A percentile compares a stretch with the other conserved stretches of the same genome.
phyloP scores from a whole-genome alignment of 2,888 invertebrate species.

The Eilema griseolum region DNA sequence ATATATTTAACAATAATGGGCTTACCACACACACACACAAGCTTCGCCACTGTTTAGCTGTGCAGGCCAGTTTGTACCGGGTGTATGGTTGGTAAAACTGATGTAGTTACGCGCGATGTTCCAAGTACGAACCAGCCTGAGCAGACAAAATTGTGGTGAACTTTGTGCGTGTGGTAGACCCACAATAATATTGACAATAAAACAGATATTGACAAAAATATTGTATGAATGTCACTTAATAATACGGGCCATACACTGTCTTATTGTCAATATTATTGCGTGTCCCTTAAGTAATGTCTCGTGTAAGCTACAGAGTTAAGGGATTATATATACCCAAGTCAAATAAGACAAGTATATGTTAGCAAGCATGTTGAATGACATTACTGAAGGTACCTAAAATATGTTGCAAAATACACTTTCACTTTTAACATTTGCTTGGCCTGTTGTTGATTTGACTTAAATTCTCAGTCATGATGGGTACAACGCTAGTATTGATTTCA shows the following conservation, averaged over 20 bases:
- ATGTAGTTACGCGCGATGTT: too few relatives aligned
- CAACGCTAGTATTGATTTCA: neutral
- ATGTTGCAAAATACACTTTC: neutral
- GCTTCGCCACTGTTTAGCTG: too few relatives aligned
- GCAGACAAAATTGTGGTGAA: too few relatives aligned
- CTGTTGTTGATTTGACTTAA: conserved; percentile 1
- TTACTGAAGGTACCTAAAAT: neutral
- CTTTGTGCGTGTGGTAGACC: too few relatives aligned
- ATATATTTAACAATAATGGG: conserved; percentile 21
- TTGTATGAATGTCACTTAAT: too few relatives aligned
- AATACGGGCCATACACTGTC: too few relatives aligned
- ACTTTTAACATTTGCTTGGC: neutral
- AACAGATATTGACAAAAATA: too few relatives aligned
- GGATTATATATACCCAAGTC: conserved; percentile 16
- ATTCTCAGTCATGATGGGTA: neutral
- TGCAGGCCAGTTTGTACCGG: too few relatives aligned
- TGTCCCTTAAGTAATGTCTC: conserved; percentile 16
- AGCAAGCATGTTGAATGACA: neutral
- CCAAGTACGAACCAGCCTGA: too few relatives aligned
- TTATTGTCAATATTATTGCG: neutral
- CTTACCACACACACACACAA: too few relatives aligned
- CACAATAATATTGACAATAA: too few relatives aligned
- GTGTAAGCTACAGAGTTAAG: conserved; percentile 16
- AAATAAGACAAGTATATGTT: neutral
- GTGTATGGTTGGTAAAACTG: too few relatives aligned